Base-by-base conservation (phyloP, 1,140 invertebrate genomes). In the Drosophila bifasciata region DNA sequence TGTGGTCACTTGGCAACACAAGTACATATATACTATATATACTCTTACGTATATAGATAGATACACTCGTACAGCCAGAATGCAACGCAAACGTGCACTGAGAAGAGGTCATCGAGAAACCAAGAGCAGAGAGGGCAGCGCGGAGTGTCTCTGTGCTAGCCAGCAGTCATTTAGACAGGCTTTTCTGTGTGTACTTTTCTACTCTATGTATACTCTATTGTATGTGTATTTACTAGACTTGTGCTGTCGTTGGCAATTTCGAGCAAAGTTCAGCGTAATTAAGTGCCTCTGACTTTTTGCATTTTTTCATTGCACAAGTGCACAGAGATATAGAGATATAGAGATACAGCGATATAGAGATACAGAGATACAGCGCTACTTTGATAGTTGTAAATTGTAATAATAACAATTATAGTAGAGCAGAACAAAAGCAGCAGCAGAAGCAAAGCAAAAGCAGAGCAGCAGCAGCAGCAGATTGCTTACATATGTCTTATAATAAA, bases 221-320 rank as follows among this genome's bases (percentile, higher is more conserved):
- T 32, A 36, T 57, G 46, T 8, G 43, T 60, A 36, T 50, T n/a
- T 43, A 19, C 23, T 36, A 25, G 25, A 15, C 59, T 52, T 52
- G n/a, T 48, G 57, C 23, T 51, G 48, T 44, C 48, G 63, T 36
- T 49, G 8, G 59, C 83, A 71, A 71, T 64, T 75, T 68, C 49
- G 83, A 62, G 58, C 83, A 88, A 86, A 86, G 83, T 86, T 86
- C 83, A 86, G 74, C 72, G 57, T 69, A 86, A 78, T 81, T 83
- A 60, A 57, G 48, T 56, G 69, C 63, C 63, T 81, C 61, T 70
- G 80, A 85, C 76, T 85, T 79, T 66, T 86, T 69, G 52, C 59
- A 69, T 78, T 83, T 78, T 83, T 69, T 45, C 67, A 76, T 58
- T 76, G 60, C 63, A 74, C 70, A 72, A 58, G 57, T 23, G 45